Base-by-base conservation (phyloP, 1,140 invertebrate genomes). In the Drosophila albomicans region DNA sequence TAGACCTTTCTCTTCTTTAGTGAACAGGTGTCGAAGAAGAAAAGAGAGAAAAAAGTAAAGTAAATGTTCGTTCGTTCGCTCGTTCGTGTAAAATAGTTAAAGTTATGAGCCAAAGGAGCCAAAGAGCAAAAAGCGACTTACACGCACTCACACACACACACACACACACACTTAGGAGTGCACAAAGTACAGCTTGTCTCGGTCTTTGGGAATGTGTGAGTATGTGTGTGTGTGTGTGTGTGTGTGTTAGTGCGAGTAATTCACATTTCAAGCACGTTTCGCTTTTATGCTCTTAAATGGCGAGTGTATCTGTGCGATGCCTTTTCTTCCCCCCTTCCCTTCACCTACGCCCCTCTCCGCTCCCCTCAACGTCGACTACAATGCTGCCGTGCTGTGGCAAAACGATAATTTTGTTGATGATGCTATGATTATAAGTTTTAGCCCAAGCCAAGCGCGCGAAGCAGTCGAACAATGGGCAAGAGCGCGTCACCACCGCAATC, bases 241-340 rank as follows among this genome's bases (percentile, higher is more conserved):
- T 63, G 70, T n/a, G n/a, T 65, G 20, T 58, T 52, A 51, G 64
- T 43, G 75, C 57, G 65, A 82, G 79, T 82, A 81, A 82, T 82
- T 82, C 76, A 75, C 81, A 84, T 80, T 85, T 85, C 78, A 82
- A 85, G 81, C 81, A 85, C 81, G 81, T 85, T 81, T 85, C 78
- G 78, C 81, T 85, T 84, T 85, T 85, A 85, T 85, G 81, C 81
- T 85, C 82, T 85, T 81, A 81, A 85, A 85, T 85, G 82, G 82
- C 63, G 81, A 85, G 81, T 85, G 81, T 85, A 84, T 85, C 81
- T 85, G 77, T 78, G 79, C 58, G 46, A 54, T 70, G 58, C 58
- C 67, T 56, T 43, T 30, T 30, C 16, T 61, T 51, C 11, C 3
- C 30, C 35, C 35, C 3, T 10, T 43, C 11, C 20, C 8, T 5